Evolutionary conservation across 2,888 invertebrate genomes (phyloP), one percentile per base, ranked within the genome.

Genomic region (Protonemura montana): DNA sequence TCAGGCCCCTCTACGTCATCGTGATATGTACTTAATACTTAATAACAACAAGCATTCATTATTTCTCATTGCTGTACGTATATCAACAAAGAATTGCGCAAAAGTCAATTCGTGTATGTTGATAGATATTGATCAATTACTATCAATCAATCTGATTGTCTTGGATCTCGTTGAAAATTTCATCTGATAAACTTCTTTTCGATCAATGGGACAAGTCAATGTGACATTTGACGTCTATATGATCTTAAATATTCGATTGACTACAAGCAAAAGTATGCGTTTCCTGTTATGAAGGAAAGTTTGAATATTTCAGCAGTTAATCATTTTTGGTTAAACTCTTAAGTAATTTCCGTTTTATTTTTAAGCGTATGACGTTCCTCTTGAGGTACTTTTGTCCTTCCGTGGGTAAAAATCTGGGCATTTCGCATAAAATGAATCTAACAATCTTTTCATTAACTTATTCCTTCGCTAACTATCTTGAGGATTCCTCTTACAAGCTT

Each of bases 1-100:
- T 81, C 81, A 28, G 13, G 81, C 81, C 81, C 28, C 81, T 30
- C 7, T 29, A 29, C 30, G 28, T 29, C 81, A 30, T 30, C 81
- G 30, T 30, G 81, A 28, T 6, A 30, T 28, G 59, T 59, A 21
- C 21, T 21, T 59, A 59, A 16, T 59, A 21, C 21, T 21, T 59
- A 59, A 16, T 59, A 59, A 59, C 7, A 21, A 59, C 59, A 59
- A 59, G 2, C 59, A 59, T 59, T 59, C 3, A 59, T 59, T 59
- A 59, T 59, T 59, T 21, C 59, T 59, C 59, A 59, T 59, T 59
- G 59, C 59, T 3, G 59, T 10, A 59, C 59, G 59, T 16, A 59
- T 59, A 21, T 59, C 59, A 59, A 59, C 59, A 59, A 59, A 59
- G 59, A 59, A 21, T 59, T 59, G 13, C 59, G 59, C 59, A 59